Percentiles rank a stretch among this genome's conserved stretches.
phyloP scores from a whole-genome alignment of 2,797 vertebrate genomes.

The Numenius phaeopus region DNA sequence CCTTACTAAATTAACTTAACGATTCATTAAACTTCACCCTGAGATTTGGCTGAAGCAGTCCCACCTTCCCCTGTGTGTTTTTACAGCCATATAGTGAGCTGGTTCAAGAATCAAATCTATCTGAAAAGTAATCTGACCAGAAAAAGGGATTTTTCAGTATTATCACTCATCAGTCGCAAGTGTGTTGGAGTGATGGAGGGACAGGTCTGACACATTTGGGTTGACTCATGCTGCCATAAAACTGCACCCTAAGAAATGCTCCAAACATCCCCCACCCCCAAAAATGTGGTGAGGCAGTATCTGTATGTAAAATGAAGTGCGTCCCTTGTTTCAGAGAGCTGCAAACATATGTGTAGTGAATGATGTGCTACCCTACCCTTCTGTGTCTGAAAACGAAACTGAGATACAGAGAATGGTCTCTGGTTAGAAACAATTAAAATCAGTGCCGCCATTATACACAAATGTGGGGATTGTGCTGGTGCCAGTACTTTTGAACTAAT shows the following conservation, averaged over 20 bases:
- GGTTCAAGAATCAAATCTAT: background rate
- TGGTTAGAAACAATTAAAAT: background rate
- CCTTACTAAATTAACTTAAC: background rate
- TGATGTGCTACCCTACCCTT: background rate
- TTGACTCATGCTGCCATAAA: background rate
- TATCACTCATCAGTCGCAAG: background rate
- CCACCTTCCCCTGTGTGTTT: background rate
- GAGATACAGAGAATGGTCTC: background rate
- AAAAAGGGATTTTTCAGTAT: background rate
- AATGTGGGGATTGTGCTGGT: background rate
- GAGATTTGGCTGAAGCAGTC: background rate
- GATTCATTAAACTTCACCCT: background rate
- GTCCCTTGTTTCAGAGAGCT: background rate
- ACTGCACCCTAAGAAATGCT: background rate
- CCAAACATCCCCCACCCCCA: too few relatives aligned
- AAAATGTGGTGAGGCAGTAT: background rate
- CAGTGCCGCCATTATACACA: fast-evolving
- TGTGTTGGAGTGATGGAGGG: background rate
- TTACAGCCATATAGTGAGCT: background rate
- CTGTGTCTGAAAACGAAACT: background rate
- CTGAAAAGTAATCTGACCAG: background rate
- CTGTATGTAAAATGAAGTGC: background rate
- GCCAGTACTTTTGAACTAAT: background rate
- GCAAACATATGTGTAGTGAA: background rate
- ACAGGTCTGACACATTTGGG: background rate